A percentile compares a stretch with the other conserved stretches of the same genome.
Evolutionary conservation across 2,888 invertebrate genomes (phyloP).

Genomic region (Mimachlamys varia): DNA sequence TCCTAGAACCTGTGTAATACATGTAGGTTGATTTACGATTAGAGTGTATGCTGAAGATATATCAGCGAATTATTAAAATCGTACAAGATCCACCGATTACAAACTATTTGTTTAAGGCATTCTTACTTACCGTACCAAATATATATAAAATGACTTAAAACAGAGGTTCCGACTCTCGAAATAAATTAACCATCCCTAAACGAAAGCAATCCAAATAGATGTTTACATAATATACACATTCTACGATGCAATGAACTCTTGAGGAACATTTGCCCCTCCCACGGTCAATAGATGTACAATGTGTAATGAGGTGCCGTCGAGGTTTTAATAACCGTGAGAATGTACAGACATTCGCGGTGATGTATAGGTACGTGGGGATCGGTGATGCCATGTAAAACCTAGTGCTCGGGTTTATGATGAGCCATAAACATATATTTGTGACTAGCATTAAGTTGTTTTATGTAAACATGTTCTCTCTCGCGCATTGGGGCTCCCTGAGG

Average conservation of each 20-base stretch:
- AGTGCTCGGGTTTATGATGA: constrained; percentile 16
- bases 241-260: neutral
- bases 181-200: neutral
- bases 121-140: no score
- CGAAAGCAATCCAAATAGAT: neutral
- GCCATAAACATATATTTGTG: constrained; percentile 32
- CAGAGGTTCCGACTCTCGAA: neutral
- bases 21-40: no score
- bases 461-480: constrained; percentile 21
- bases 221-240: neutral
- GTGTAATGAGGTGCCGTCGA: constrained; percentile 3
- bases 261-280: neutral
- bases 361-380: constrained; percentile 6
- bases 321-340: constrained; percentile 53
- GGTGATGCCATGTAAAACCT: neutral
- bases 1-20: no score
- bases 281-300: neutral
- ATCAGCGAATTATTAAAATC: no score
- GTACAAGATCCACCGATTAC: no score
- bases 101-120: no score
- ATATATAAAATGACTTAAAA: no score
- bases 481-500: neutral
- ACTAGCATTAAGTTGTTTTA: constrained; percentile 29
- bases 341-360: neutral
- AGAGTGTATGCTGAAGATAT: no score